phyloP scores from a whole-genome alignment of 1,140 invertebrate genomes.

The Achatina immaculata region DNA sequence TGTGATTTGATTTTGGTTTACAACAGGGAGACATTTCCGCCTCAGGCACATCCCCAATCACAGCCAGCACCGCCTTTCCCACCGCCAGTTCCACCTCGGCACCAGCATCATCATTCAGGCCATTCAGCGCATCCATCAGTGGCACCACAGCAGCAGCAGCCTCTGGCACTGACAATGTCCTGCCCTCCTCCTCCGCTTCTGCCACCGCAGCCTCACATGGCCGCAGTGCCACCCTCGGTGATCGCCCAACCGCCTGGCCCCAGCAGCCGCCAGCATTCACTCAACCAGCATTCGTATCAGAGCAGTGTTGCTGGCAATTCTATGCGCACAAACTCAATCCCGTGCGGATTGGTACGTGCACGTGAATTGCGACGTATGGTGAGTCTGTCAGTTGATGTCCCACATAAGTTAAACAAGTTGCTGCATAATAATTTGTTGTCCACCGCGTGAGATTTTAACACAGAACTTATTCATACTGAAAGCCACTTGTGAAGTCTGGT shows the following conservation, averaged over 20 bases:
- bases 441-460: neutral
- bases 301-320: neutral
- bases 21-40: neutral
- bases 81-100: neutral
- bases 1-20: neutral
- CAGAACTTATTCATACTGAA: too few species aligned
- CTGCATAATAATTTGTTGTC: constrained; percentile 17
- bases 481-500: too few species aligned
- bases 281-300: neutral
- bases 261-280: neutral
- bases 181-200: neutral
- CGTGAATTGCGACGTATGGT: neutral
- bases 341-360: neutral
- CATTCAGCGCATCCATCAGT: neutral
- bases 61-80: neutral
- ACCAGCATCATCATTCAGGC: constrained; percentile 26
- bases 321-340: neutral
- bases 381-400: constrained; percentile 26
- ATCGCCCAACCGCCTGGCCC: neutral
- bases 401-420: constrained; percentile 19
- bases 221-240: neutral
- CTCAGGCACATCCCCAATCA: neutral
- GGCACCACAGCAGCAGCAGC: constrained; percentile 1
- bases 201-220: neutral
- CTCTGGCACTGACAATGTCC: neutral